Base-by-base conservation (phyloP, 1,140 invertebrate species). In the Cotesia chilonis region DNA sequence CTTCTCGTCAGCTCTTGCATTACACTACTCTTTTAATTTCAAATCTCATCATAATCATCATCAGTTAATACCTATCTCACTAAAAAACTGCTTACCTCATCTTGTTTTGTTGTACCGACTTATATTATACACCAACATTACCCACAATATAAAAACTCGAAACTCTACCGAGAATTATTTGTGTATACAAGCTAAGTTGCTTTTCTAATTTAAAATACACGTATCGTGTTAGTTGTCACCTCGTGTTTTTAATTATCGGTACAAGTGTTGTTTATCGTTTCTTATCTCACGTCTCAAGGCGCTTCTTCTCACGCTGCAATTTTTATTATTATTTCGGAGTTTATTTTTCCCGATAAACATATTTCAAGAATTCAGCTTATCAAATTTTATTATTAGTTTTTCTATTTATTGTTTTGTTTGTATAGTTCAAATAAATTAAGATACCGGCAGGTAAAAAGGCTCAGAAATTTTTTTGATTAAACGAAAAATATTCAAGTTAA, bases 181-280 rank as follows among this genome's bases (percentile, higher is more conserved):
- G 4, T 66, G n/a, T 51, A 20, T 51, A 7, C 47, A 28, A n/a
- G 7, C 47, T 51, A 9, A 51, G 7, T 55, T 55, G n/a, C 5
- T 55, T 12, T 55, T 55, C 12, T 61, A 6, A 61, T 64, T n/a
- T 14, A 38, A 66, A 5, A 28, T 37, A 54, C 2, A 51, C 7
- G 52, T 66, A 4, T 54, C 64, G 41, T 28, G 14, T 54, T 54
- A 54, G 38, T 52, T 66, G 54, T 55, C 54, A 14, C 12, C 47
- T 64, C 36, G 61, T 66, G 20, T 66, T 41, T 47, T 52, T 52
- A 66, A 66, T 66, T 66, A 66, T 52, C 10, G 17, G 14, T 52
- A 52, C 38, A 52, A 52, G 47, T 66, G 64, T 66, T 66, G 64
- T 54, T 52, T 66, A 20, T 66, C 17, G 6, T 66, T 66, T 66